Conservation (phyloP, 2,888 invertebrate genomes). For the Nebria salina region DNA sequence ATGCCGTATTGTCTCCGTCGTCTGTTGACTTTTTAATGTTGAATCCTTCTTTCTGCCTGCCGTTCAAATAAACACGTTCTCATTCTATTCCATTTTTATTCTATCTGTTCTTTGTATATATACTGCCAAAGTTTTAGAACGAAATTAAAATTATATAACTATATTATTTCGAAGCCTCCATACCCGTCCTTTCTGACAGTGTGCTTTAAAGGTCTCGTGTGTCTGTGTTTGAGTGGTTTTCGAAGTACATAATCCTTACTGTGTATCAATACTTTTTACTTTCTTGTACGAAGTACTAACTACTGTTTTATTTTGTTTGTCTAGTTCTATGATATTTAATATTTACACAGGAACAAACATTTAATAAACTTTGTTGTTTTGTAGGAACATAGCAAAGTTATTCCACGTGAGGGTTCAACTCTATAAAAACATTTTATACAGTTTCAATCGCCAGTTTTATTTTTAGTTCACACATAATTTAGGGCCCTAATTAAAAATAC, state of each 20-base stretch:
- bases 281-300: too few species aligned
- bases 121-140: background rate
- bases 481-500: too few species aligned
- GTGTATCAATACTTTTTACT: background rate
- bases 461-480: too few species aligned
- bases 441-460: too few species aligned
- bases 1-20: conserved; percentile 15
- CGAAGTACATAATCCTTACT: too few species aligned
- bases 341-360: background rate
- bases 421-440: background rate
- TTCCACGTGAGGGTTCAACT: background rate
- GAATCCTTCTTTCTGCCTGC: conserved; percentile 8
- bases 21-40: conserved; percentile 11
- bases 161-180: background rate
- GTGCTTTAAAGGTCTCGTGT: background rate
- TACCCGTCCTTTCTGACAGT: background rate
- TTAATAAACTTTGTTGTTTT: background rate
- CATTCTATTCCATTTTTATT: background rate
- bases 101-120: background rate
- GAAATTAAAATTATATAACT: conserved; percentile 12
- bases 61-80: background rate
- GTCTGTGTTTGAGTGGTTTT: background rate
- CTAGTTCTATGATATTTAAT: too few species aligned
- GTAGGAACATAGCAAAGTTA: background rate
- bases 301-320: too few species aligned